Base-by-base conservation (phyloP, 1,140 invertebrate genomes). In the Eupeodes corollae region DNA sequence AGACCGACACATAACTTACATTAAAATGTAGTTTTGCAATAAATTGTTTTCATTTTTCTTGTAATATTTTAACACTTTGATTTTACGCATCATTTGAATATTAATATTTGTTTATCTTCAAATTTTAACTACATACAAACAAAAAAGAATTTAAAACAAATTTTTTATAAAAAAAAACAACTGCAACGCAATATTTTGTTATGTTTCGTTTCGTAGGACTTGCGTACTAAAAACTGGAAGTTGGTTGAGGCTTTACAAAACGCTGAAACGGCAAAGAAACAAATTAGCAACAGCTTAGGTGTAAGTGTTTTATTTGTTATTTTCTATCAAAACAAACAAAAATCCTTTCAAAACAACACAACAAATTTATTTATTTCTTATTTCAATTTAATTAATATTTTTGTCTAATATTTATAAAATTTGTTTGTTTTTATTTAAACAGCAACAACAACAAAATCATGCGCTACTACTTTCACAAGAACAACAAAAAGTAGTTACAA, bases 221-320 rank as follows among this genome's bases (percentile, higher is more conserved):
- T 88, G 69, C 78, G 84, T 73, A 78, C 75, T 75, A 86, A 84
- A 77, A 88, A 88, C 74, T 88, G 83, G 83, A 87, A 86, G 79
- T 80, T 84, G 71, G 83, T 87, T 82, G 84, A 87, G 73, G 84
- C 84, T 69, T 79, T 87, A 74, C 79, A 83, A 71, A 77, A 75
- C 52, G 79, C 83, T 53, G 81, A 86, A 71, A 74, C 70, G 70
- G 73, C 75, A 49, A 65, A 69, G 47, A 69, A 73, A 60, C 55
- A 71, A 53, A 52, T 56, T 63, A 60, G 72, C 68, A 67, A 61
- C 59, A 57, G 67, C 68, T 64, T 67, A 68, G 67, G 59, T 67
- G 75, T 77, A 76, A 76, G 74, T 76, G 59, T 57, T 60, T 55
- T 56, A 41, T 44, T 31, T 13, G 18, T 42, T 14, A 6, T 38